phyloP scores from a whole-genome alignment of 2,888 invertebrate genomes.

The Stenodema calcarata region DNA sequence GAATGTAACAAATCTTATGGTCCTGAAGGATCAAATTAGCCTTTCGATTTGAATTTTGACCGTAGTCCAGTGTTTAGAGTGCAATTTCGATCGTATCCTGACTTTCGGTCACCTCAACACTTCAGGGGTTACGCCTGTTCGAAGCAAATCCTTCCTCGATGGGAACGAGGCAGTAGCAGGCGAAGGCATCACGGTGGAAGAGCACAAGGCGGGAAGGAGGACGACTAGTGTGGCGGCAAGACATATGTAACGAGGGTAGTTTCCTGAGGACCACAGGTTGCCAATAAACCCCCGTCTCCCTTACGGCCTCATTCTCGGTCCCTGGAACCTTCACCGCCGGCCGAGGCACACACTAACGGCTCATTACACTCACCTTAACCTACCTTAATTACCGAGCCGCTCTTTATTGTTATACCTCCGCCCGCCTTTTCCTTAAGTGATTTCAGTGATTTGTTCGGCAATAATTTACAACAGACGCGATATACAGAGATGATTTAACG shows the following conservation, averaged over 20 bases:
- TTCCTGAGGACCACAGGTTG: slow-evolving; percentile 51
- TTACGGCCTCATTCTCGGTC: neutral
- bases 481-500: too few species aligned
- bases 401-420: slow-evolving; percentile 36
- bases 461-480: too few species aligned
- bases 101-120: too few species aligned
- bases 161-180: neutral
- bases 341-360: slow-evolving; percentile 32
- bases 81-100: too few species aligned
- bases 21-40: too few species aligned
- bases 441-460: neutral
- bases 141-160: neutral
- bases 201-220: neutral
- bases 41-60: too few species aligned
- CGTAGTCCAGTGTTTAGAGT: too few species aligned
- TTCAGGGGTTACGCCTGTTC: neutral
- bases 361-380: slow-evolving; percentile 48
- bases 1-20: too few species aligned
- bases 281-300: slow-evolving; percentile 54
- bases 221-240: slow-evolving; percentile 22
- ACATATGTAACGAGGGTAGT: slow-evolving; percentile 46
- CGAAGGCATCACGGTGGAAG: neutral
- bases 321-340: neutral
- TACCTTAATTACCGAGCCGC: slow-evolving; percentile 27
- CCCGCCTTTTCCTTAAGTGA: slow-evolving; percentile 24